Evolutionary conservation across 2,113 vertebrate species (phyloP).

Genomic region (Ophthalmotilapia sp.): DNA sequence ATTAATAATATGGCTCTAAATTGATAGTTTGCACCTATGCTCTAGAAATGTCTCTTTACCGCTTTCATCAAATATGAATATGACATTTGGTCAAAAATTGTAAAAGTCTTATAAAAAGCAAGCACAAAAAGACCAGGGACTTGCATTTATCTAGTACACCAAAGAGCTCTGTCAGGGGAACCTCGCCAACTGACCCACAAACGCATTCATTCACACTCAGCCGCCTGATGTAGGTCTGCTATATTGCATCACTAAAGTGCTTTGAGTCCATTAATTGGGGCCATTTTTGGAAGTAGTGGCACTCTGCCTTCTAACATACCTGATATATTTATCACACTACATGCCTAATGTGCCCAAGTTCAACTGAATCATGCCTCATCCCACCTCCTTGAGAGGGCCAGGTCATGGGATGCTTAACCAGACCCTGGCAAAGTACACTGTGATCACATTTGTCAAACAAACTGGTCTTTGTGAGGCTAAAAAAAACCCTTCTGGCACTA

Average conservation of each 20-base stretch:
- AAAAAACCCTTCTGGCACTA: fast-evolving
- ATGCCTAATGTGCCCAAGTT: not conserved
- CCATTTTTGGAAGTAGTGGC: not conserved
- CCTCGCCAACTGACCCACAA: not conserved
- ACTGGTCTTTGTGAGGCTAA: not conserved
- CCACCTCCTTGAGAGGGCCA: not conserved
- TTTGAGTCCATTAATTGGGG: fast-evolving
- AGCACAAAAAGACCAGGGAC: not conserved
- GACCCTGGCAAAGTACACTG: not conserved
- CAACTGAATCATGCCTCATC: not conserved
- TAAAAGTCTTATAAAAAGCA: not conserved
- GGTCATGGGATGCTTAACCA: not conserved
- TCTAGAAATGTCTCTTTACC: not conserved
- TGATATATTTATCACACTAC: not conserved
- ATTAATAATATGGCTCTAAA: not conserved
- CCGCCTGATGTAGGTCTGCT: not conserved
- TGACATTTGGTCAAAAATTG: not conserved
- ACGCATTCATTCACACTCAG: not conserved
- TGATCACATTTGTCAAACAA: not conserved
- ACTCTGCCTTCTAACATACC: not conserved
- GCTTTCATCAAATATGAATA: not conserved
- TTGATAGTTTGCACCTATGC: not conserved
- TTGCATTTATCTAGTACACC: not conserved
- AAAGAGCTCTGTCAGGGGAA: not conserved
- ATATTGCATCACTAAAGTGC: not conserved